Percentiles rank a stretch among this genome's conserved stretches.
These are phyloP conservation scores for Drosophila kepulauana DNA, from an alignment of 1,140 invertebrate species.

Conservation along the genomic window DNA sequence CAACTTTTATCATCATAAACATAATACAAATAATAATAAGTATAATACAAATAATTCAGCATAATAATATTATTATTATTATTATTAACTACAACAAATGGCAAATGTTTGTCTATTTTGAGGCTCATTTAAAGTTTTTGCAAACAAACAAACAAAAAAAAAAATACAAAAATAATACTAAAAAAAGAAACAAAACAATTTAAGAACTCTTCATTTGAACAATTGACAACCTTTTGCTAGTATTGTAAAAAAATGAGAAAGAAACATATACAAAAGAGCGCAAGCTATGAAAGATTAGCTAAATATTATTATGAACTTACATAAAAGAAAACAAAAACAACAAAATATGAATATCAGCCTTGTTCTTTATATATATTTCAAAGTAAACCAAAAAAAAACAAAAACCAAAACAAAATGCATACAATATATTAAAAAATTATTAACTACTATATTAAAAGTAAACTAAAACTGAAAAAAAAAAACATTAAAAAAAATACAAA, in stretches of 20 bases:
- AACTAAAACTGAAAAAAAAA: conserved; percentile 55
- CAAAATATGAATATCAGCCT: conserved; percentile 82
- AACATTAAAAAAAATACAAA: conserved; percentile 49
- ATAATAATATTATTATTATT: conserved; percentile 55
- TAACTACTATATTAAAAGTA: conserved; percentile 76
- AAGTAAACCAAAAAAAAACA: conserved; percentile 61
- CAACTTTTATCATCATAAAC: conserved; percentile 64
- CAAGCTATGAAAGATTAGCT: conserved; percentile 61
- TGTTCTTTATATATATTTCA: conserved; percentile 82
- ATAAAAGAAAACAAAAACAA: conserved; percentile 65
- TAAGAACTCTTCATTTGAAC: conserved; percentile 55
- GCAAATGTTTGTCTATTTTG: conserved; percentile 75
- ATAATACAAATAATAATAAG: conserved; percentile 27
- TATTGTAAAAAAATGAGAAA: conserved; percentile 68
- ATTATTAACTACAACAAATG: conserved; percentile 60
- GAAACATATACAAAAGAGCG: conserved; percentile 37
- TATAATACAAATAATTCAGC: conserved; percentile 33
- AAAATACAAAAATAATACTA: conserved; percentile 24
- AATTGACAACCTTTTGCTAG: conserved; percentile 72
- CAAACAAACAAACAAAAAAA: conserved; percentile 34
- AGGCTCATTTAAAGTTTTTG: conserved; percentile 73
- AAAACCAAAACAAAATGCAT: conserved; percentile 62
- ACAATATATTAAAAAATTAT: conserved; percentile 83
- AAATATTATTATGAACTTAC: conserved; percentile 80
- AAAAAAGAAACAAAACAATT: conserved; percentile 26